Evolutionary conservation across 2,797 vertebrate species (phyloP), one percentile per base, ranked within the genome.

Genomic region (Leptatherina wallacei): DNA sequence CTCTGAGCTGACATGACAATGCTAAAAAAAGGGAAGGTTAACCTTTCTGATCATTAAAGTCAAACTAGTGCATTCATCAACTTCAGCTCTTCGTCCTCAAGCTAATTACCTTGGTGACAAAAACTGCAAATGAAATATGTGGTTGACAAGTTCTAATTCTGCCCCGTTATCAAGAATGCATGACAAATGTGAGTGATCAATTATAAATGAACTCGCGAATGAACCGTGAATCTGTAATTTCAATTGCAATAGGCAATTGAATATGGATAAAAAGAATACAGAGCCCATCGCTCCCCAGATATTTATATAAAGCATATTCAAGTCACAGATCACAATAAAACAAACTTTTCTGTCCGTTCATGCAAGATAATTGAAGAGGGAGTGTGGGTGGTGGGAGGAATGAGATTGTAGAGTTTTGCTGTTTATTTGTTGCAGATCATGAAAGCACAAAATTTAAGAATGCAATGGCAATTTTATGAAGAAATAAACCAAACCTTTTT

Each of bases 191-290:
- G 86, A 84, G 65, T 18, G 68, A 88, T 90, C 56, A 71, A 91
- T 90, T 83, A 91, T 90, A 91, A 75, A 93, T 85, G 61, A 66
- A 62, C 76, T 73, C n/a, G 55, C 67, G 72, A 89, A 86, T 80
- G 73, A 89, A 89, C 83, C 88, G 82, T 84, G 70, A 91, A 91
- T 89, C 77, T 74, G 67, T 79, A 85, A 91, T 88, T 89, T 90
- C 72, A 78, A 78, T 85, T 80, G 73, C 64, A 71, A 86, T 67
- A 75, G 76, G 83, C 71, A 87, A 73, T 89, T 83, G 90, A 88
- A 86, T 87, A 86, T 81, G 77, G 63, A 89, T 70, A 65, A 73
- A 47, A 65, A 71, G 78, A 84, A 85, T 66, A 65, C 60, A 77
- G 77, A 52, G 47, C 27, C 65, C 52, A 61, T 81, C 18, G 52